phyloP scores from a whole-genome alignment of 2,113 vertebrate genomes.

The Vanacampus margaritifer region DNA sequence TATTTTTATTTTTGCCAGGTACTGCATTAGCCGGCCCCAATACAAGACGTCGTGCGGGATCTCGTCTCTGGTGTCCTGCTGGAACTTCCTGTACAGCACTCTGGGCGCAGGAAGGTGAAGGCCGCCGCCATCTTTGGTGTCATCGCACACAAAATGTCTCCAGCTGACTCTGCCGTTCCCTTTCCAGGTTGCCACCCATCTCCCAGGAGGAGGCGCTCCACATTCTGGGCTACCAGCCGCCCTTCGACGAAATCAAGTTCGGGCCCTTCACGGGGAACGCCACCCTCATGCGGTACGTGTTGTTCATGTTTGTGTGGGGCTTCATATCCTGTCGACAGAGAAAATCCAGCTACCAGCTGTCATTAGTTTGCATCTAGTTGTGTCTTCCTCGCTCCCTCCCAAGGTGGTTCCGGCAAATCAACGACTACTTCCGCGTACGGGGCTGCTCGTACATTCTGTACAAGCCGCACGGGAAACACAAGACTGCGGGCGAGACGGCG shows the following conservation, averaged over 20 bases:
- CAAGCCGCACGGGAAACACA: slow-evolving; percentile 97
- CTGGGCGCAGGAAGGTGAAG: slow-evolving; percentile 90
- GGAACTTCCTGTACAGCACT: slow-evolving; percentile 97
- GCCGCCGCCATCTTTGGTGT: neutral
- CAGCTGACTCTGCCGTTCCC: neutral
- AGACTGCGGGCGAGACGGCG: slow-evolving; percentile 96
- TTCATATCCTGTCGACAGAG: too few relatives aligned
- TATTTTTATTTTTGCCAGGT: slow-evolving; percentile 71
- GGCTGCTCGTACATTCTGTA: slow-evolving; percentile 95
- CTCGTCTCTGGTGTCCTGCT: slow-evolving; percentile 93
- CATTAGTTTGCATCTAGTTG: too few relatives aligned
- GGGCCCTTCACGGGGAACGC: slow-evolving; percentile 99
- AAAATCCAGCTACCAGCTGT: too few relatives aligned
- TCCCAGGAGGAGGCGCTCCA: slow-evolving; percentile 96
- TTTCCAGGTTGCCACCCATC: slow-evolving; percentile 85
- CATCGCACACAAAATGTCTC: neutral
- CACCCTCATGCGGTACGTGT: slow-evolving; percentile 94
- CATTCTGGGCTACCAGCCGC: slow-evolving; percentile 94
- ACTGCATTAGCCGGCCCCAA: slow-evolving; percentile 95
- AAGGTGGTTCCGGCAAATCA: slow-evolving; percentile 98
- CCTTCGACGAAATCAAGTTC: slow-evolving; percentile 97
- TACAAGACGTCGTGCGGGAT: slow-evolving; percentile 99
- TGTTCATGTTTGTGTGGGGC: neutral
- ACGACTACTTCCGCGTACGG: slow-evolving; percentile 91
- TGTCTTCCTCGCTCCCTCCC: slow-evolving; percentile 8